Percentiles rank a stretch among this genome's conserved stretches.
Conservation (phyloP, 2,888 invertebrate genomes). For the Scotopteryx bipunctaria region DNA sequence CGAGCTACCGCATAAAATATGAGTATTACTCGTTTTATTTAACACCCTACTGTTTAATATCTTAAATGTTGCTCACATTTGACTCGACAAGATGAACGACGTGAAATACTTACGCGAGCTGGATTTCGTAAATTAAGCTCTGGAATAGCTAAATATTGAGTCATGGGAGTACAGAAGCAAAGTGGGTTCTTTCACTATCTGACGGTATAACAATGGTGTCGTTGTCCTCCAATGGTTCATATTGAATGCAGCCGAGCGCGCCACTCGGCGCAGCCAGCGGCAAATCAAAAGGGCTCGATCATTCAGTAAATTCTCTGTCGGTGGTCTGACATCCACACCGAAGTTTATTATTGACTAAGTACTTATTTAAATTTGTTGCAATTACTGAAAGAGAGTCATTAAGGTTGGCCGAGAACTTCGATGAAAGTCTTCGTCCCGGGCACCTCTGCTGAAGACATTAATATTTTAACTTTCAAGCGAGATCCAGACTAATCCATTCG, state of each 20-base stretch:
- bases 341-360: slow-evolving; percentile 34
- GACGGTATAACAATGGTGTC: slow-evolving; percentile 55
- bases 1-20: slow-evolving; percentile 16
- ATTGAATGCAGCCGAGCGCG: slow-evolving; percentile 68
- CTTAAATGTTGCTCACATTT: slow-evolving; percentile 24
- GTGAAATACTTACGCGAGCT: slow-evolving; percentile 21
- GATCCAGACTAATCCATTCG: slow-evolving; percentile 36
- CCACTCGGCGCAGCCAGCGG: slow-evolving; percentile 53
- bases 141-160: slow-evolving; percentile 27
- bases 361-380: no score
- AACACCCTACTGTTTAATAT: slow-evolving; percentile 28
- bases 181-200: slow-evolving; percentile 50
- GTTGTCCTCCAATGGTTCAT: slow-evolving; percentile 59
- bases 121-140: slow-evolving; percentile 13
- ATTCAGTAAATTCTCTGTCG: slow-evolving; percentile 59
- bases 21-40: slow-evolving; percentile 25
- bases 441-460: slow-evolving; percentile 22
- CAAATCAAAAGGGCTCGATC: slow-evolving; percentile 63
- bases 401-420: neutral
- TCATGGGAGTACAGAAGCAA: slow-evolving; percentile 25
- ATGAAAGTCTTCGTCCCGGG: slow-evolving; percentile 12
- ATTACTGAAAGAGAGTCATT: slow-evolving; percentile 4
- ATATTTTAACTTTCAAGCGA: slow-evolving; percentile 29
- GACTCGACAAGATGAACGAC: slow-evolving; percentile 18
- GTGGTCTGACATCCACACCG: slow-evolving; percentile 61